Base-by-base conservation (phyloP, 1,140 invertebrate species). In the Arctopsyche grandis region DNA sequence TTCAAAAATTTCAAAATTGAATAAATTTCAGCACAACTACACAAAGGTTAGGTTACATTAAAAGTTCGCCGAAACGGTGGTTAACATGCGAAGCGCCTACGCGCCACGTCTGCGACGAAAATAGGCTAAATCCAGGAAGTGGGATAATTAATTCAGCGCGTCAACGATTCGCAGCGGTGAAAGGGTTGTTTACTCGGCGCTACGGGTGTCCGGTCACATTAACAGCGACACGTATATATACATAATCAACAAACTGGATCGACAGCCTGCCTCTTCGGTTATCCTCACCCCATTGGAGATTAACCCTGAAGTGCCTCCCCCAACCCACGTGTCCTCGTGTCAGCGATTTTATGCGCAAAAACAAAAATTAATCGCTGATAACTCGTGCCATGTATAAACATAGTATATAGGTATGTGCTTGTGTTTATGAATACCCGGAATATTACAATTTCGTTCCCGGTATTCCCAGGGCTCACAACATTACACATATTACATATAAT, bases 101-200 rank as follows among this genome's bases (percentile, higher is more conserved):
- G 48, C 48, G 12, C 3, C 12, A 52, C 16, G 21, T 66, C 24
- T 21, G 24, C 24, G 12, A 9, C 63, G 7, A 26, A 66, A 66
- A 66, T 24, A 66, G 9, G 16, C 3, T 26, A 24, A 38, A 66
- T 66, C 19, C 24, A 24, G 63, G 63, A 66, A 66, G 63, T 66
- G 63, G 63, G 1, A 66, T 66, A 66, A 66, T 66, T 66, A 66
- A 66, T 66, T 66, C 14, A 5, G 21, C 14, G 29, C 29, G 29
- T 38, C 29, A 38, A 38, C 29, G 29, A 38, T 38, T 38, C 63
- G 63, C 10, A 1, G 63, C 21, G 63, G 10, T 52, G 63, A 66
- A 66, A 66, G 24, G 63, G 63, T 66, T 66, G 63, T 66, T 66
- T 66, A 66, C 63, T 26, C 21, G 63, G 63, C 63, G 5, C 63